Evolutionary conservation across 1,140 invertebrate genomes (phyloP).

Genomic region (Drosophila arawakana): DNA sequence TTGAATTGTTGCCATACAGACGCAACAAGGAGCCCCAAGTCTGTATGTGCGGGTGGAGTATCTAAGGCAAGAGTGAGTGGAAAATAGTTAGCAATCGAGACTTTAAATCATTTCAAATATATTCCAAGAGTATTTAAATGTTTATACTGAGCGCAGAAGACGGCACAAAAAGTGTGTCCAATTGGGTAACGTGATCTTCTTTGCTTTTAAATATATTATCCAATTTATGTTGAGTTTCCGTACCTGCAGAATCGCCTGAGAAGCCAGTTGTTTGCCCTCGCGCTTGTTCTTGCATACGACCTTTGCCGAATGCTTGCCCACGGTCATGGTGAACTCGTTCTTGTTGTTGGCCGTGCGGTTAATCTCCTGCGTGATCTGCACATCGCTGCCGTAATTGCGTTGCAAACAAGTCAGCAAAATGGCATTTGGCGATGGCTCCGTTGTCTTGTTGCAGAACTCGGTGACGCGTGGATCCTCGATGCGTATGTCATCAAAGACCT

Average conservation of each 20-base stretch:
- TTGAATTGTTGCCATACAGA: slow-evolving; percentile 96
- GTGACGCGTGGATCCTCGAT: slow-evolving; percentile 97
- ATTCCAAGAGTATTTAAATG: too few species aligned
- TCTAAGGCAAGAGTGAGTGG: slow-evolving; percentile 78
- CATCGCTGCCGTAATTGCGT: slow-evolving; percentile 96
- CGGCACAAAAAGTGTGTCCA: too few species aligned
- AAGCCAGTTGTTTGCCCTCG: slow-evolving; percentile 98
- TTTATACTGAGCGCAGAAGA: too few species aligned
- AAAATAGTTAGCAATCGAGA: too few species aligned
- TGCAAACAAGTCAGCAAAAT: slow-evolving; percentile 96
- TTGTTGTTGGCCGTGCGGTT: slow-evolving; percentile 95
- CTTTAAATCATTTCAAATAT: neutral
- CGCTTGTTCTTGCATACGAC: slow-evolving; percentile 97
- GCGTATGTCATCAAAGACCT: slow-evolving; percentile 97
- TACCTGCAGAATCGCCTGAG: slow-evolving; percentile 96
- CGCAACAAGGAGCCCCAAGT: slow-evolving; percentile 97
- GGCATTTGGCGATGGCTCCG: slow-evolving; percentile 97
- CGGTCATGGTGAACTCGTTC: slow-evolving; percentile 97
- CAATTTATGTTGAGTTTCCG: neutral
- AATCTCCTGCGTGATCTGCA: slow-evolving; percentile 94
- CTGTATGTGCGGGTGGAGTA: slow-evolving; percentile 95
- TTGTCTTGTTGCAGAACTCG: slow-evolving; percentile 97
- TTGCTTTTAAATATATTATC: neutral
- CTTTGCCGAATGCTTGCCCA: slow-evolving; percentile 95
- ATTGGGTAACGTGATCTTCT: neutral